Percentiles rank a stretch among this genome's conserved stretches.
These are phyloP conservation scores for Crocidura indochinensis DNA, from an alignment of 2,797 vertebrate genomes.

Conservation along the genomic window DNA sequence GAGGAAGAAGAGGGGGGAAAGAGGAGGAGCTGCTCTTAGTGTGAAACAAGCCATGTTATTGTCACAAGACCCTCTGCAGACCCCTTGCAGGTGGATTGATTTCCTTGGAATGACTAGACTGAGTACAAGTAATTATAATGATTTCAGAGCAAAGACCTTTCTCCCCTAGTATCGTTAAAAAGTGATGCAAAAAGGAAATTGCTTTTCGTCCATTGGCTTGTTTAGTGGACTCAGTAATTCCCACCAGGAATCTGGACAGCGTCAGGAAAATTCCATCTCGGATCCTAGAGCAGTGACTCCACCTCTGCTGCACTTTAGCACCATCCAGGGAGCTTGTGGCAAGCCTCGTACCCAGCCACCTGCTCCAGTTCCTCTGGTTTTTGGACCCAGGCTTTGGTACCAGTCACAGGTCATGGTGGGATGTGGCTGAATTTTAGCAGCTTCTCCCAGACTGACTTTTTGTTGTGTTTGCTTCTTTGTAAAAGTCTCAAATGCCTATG, in stretches of 20 bases:
- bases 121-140: neutral
- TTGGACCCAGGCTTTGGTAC: neutral
- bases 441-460: neutral
- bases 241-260: neutral
- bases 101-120: constrained; percentile 23
- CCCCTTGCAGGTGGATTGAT: neutral
- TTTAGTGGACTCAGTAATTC: neutral
- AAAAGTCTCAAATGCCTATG: neutral
- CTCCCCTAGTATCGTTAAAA: constrained; percentile 7
- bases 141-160: constrained; percentile 17
- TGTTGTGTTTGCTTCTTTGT: too few species aligned
- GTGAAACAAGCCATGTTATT: constrained; percentile 33
- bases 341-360: neutral
- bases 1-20: too few species aligned
- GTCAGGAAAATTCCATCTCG: neutral
- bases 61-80: neutral
- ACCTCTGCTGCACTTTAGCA: neutral
- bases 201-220: constrained; percentile 29
- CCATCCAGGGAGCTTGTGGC: neutral
- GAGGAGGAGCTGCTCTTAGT: neutral
- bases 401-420: neutral
- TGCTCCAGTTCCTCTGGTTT: neutral
- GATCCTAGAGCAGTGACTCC: neutral
- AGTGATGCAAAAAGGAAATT: constrained; percentile 35
- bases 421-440: neutral